Evolutionary conservation across 2,113 vertebrate genomes (phyloP).

Genomic region (Choloepus hoffmanni): DNA sequence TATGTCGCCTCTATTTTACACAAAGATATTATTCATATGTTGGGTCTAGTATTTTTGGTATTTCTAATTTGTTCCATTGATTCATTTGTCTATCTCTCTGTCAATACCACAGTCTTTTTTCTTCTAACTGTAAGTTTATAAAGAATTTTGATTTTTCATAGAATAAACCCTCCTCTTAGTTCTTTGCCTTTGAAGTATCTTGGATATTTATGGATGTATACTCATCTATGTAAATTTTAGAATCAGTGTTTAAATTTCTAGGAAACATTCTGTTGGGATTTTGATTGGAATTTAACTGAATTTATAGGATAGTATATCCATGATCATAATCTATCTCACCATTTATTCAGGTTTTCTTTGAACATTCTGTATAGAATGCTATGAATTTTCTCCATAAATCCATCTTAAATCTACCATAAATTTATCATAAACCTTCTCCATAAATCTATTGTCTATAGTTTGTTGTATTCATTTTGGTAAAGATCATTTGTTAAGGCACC

Average conservation of each 20-base stretch:
- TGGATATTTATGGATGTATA: background rate
- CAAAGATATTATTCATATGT: background rate
- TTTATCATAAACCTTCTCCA: too few species aligned
- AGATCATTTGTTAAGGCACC: background rate
- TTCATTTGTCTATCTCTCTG: background rate
- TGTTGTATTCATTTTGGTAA: background rate
- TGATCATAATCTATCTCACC: background rate
- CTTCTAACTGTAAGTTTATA: background rate
- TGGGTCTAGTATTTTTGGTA: background rate
- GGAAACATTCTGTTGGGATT: background rate
- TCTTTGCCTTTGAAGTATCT: background rate
- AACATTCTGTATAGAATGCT: background rate
- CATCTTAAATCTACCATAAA: too few species aligned
- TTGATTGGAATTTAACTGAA: constrained; percentile 2
- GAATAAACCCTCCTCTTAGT: background rate
- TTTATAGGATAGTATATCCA: background rate
- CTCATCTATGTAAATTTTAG: background rate
- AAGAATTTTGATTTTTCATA: background rate
- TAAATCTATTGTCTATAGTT: background rate
- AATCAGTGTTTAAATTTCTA: background rate
- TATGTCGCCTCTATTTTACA: background rate
- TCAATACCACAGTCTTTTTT: background rate
- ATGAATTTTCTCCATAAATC: background rate
- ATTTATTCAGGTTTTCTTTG: background rate
- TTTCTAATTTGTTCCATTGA: constrained; percentile 21